phyloP scores from a whole-genome alignment of 2,888 invertebrate species.

The Rhagonycha fulva region DNA sequence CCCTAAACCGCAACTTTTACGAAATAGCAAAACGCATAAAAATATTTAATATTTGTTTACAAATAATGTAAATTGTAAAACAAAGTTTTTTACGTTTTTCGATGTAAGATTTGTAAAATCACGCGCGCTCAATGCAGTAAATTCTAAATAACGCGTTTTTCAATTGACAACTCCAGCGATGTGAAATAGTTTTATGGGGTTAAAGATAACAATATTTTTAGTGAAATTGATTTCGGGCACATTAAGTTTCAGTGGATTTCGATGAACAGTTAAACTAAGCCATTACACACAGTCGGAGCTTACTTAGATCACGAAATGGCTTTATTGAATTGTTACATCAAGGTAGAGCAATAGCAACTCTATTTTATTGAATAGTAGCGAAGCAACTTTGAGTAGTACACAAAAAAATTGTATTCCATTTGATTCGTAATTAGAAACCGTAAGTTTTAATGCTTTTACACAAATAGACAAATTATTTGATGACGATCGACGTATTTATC shows the following conservation, averaged over 20 bases:
- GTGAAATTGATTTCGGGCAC: constrained; percentile 53
- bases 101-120: neutral
- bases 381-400: neutral
- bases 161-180: neutral
- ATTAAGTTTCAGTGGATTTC: constrained; percentile 51
- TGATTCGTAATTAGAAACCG: neutral
- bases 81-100: neutral
- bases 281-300: constrained; percentile 50
- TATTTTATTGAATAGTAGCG: constrained; percentile 12
- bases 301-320: constrained; percentile 50
- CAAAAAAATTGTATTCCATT: neutral
- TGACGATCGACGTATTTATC: constrained; percentile 10
- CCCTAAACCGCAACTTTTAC: too few species aligned
- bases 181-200: constrained; percentile 3
- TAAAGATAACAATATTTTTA: constrained; percentile 47
- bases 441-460: neutral
- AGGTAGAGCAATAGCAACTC: constrained; percentile 20
- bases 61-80: too few species aligned
- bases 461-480: neutral
- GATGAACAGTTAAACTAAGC: constrained; percentile 53
- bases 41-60: too few species aligned
- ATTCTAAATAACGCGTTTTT: neutral
- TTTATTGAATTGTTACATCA: constrained; percentile 42
- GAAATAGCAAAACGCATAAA: too few species aligned
- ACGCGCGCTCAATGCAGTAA: neutral